phyloP scores from a whole-genome alignment of 1,140 invertebrate species.

The Monochamus saltuarius region DNA sequence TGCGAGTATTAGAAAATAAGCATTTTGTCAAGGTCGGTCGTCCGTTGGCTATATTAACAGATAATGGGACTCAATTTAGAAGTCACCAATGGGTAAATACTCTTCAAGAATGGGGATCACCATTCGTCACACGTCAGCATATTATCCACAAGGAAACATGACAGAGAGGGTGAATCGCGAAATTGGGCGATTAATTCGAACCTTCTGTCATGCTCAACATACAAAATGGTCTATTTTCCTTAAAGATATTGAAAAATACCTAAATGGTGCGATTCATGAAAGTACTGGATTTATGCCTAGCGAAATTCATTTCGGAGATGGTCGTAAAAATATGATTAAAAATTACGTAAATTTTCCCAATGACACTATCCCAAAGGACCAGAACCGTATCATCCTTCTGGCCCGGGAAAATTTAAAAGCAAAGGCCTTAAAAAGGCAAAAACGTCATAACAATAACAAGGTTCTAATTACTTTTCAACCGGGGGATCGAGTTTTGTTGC shows the following conservation, averaged over 20 bases:
- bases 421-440: too few species aligned
- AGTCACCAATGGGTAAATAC: background rate
- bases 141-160: background rate
- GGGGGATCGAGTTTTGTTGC: background rate
- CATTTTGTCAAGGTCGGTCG: background rate
- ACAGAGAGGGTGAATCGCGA: background rate
- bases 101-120: background rate
- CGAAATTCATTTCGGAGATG: background rate
- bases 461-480: background rate
- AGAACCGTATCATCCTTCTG: background rate
- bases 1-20: background rate
- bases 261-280: constrained; percentile 5
- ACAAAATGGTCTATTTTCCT: background rate
- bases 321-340: background rate
- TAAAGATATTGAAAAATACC: background rate
- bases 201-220: background rate
- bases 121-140: background rate
- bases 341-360: too few species aligned
- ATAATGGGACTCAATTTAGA: constrained; percentile 2
- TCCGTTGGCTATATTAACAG: background rate
- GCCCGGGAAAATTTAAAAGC: background rate
- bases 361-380: too few species aligned
- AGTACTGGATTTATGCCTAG: background rate
- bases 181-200: background rate
- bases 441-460: background rate